Evolutionary conservation across 35 echinoderm and acorn worm species (phyloP).

Genomic region (Anneissia japonica): DNA sequence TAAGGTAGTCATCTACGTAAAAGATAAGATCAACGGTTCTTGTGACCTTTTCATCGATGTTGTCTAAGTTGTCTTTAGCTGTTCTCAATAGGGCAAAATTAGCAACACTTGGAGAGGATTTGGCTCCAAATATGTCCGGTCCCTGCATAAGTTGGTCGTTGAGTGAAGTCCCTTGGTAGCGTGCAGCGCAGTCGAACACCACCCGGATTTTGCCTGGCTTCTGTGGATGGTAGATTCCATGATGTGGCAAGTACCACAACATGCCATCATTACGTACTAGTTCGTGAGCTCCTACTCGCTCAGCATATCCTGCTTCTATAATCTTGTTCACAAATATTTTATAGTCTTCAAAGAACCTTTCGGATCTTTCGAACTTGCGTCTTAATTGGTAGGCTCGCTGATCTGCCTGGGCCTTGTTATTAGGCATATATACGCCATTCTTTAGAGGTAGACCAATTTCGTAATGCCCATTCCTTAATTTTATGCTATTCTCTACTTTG

Average conservation of each 20-base stretch:
- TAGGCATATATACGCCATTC: background rate
- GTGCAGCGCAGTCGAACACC: background rate
- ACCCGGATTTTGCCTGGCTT: background rate
- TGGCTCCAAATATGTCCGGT: background rate
- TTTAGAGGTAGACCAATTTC: background rate
- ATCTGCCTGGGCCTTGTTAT: background rate
- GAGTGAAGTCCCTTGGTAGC: background rate
- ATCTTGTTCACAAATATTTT: background rate
- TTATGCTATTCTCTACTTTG: background rate
- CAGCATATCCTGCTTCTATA: background rate
- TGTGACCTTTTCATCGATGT: background rate
- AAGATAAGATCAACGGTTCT: background rate
- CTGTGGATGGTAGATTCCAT: background rate
- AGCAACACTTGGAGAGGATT: background rate
- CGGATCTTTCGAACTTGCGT: background rate
- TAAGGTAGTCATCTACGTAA: background rate
- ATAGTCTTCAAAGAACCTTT: background rate
- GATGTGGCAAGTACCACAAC: background rate
- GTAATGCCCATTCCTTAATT: background rate
- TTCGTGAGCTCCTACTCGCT: background rate
- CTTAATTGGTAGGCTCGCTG: background rate
- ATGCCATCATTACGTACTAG: background rate
- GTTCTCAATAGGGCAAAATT: background rate
- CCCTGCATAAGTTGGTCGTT: background rate
- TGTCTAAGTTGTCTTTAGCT: background rate